Base-by-base conservation (phyloP, 2,888 invertebrate genomes). In the Venustoraphidia nigricollis region DNA sequence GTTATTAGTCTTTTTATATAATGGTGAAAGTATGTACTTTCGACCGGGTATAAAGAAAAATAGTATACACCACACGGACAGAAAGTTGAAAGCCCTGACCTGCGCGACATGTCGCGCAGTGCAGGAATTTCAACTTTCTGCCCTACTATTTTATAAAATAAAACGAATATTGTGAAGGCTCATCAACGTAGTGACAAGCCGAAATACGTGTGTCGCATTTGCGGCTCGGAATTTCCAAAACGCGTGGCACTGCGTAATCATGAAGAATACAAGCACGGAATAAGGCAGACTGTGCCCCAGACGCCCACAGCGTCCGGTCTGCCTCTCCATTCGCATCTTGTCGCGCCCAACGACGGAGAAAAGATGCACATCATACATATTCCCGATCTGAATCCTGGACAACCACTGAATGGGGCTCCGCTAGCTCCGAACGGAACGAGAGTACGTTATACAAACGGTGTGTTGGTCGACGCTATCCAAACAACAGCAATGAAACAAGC, bases 401-500 rank as follows among this genome's bases (percentile, higher is more conserved):
- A 8, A 9, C 40, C 36, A 34, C 11, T 39, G 9, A 10, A 17
- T 8, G n/a, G 11, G 9, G 35, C 48, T 41, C 34, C 41, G 3
- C n/a, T n/a, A 17, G 27, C 46, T 38, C 34, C 44, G 4, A 34
- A 13, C 3, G 37, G 34, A 10, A 43, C 47, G 11, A 35, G 42
- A 11, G 47, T 47, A 3, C 47, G 66, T 46, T 65, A 66, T 53
- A 61, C 64, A 49, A 72, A 70, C 50, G 78, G 79, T 1, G 76
- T 83, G 14, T 66, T 81, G 2, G 79, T 83, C n/a, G 79, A 82
- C 53, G 76, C 77, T 36, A 83, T 83, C 51, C 77, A 77, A 56
- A 83, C 83, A 0, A 77, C 76, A 51, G 81, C 81, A 5, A 81
- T 83, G 81, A 75, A 75, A 45, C 72, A 74, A 9, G 81, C 82